A percentile compares a stretch with the other conserved stretches of the same genome.
Evolutionary conservation across 2,888 invertebrate genomes (phyloP).

Genomic region (Drosophila cognata): DNA sequence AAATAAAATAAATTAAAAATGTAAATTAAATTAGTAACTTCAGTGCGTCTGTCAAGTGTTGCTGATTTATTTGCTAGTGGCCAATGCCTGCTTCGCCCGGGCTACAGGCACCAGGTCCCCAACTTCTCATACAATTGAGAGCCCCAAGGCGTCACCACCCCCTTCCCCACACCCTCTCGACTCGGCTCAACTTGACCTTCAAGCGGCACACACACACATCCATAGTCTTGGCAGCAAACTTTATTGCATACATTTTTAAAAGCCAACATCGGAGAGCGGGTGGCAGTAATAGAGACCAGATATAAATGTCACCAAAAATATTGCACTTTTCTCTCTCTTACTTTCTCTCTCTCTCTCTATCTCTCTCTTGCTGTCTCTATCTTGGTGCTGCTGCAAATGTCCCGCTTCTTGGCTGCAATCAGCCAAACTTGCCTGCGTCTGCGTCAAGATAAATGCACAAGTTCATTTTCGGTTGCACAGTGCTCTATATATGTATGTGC

Average conservation of each 20-base stretch:
- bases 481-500: conserved; percentile 32
- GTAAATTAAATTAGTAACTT: conserved; percentile 83
- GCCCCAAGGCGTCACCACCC: conserved; percentile 36
- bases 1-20: conserved; percentile 81
- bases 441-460: conserved; percentile 80
- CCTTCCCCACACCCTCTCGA: background rate
- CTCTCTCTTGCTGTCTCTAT: conserved; percentile 1
- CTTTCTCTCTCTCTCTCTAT: background rate
- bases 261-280: conserved; percentile 37
- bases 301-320: conserved; percentile 79
- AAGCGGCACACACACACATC: conserved; percentile 38
- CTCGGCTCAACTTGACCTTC: conserved; percentile 71
- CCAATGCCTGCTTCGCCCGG: background rate
- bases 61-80: conserved; percentile 80
- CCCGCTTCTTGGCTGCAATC: conserved; percentile 68
- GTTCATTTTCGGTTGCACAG: conserved; percentile 74
- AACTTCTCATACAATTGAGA: conserved; percentile 50
- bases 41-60: conserved; percentile 78
- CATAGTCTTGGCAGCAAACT: conserved; percentile 49
- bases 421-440: conserved; percentile 69
- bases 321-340: conserved; percentile 55
- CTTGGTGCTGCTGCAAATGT: conserved; percentile 35
- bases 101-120: conserved; percentile 11
- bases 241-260: conserved; percentile 81
- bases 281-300: conserved; percentile 41